Base-by-base conservation (phyloP, 2,797 vertebrate genomes). In the Neopelma chrysocephalum region DNA sequence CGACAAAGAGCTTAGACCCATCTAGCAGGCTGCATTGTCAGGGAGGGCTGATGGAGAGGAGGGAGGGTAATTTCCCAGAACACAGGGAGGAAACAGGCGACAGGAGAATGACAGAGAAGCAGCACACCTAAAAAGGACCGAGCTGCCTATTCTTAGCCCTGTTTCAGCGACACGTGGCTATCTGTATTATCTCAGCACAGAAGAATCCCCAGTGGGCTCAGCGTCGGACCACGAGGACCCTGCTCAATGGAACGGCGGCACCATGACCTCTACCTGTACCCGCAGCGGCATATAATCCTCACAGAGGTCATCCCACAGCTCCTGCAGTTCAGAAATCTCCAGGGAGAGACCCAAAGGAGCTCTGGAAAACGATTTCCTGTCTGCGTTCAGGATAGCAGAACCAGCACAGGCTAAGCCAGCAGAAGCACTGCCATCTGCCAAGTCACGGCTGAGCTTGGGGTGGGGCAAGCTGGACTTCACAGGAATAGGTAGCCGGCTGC, bases 231-330 rank as follows among this genome's bases (percentile, higher is more conserved):
- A 16, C 22, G 53, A 51, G 43, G 21, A 82, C 9, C 8, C 82
- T 40, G 69, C 88, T 94, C 65, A 75, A 54, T 25, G 1, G 40
- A 89, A 84, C 4, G 4, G 87, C 6, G 0, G 73, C 75, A 80
- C 84, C 34, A 32, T 79, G 90, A 95, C 87, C 93, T 96, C 94
- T 99, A 99, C 99, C 99, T 98, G 98, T 65, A 98, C 96, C 78
- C 96, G 96, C 50, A 98, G 98, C 1, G 99, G 99, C 82, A 98
- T 96, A 57, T 98, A 99, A 89, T 98, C 98, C 66, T 98, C 97
- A 91, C 97, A 99, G 32, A 99, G 98, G 85, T 99, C 99, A 88
- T 98, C 94, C 99, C 99, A 99, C 93, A 99, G 97, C 91, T 99
- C 98, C 95, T 99, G 98, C 83, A 99, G 97, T 40, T 99, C 98